Evolutionary conservation across 37 sponge, comb jelly and placozoan species (phyloP).

Genomic region (Oopsacas minuta): DNA sequence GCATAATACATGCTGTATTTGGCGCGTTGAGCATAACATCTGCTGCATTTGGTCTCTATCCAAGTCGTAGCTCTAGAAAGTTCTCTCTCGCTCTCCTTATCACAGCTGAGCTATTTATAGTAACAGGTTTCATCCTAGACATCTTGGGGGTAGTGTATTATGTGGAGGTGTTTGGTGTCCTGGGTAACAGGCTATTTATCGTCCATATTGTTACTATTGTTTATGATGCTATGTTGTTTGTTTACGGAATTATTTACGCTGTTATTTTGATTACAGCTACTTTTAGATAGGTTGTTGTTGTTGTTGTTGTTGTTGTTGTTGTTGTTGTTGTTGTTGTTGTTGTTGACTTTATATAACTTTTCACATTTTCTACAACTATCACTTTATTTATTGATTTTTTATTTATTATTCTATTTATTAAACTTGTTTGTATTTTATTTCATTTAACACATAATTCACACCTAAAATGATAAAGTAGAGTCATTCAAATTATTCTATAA

Average conservation of each 20-base stretch:
- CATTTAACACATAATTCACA: no score
- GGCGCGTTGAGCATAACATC: not conserved
- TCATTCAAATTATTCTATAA: no score
- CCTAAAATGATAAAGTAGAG: no score
- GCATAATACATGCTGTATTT: not conserved
- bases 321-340: no score
- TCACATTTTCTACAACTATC: no score
- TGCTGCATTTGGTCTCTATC: not conserved
- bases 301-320: no score
- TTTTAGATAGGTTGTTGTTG: not conserved
- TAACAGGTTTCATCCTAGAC: not conserved
- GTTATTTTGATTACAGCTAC: not conserved
- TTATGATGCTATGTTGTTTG: not conserved
- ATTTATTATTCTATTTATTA: no score
- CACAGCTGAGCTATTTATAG: not conserved
- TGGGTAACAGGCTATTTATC: not conserved
- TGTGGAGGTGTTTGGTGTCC: not conserved
- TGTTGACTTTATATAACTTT: no score
- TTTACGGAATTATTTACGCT: not conserved
- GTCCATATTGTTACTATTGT: constrained; percentile 4
- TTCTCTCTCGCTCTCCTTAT: not conserved
- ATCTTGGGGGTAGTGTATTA: not conserved
- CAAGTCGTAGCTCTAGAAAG: not conserved
- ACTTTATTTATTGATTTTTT: no score
- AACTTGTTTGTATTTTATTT: no score